Evolutionary conservation across 2,113 vertebrate species (phyloP).

Genomic region (Electrona antarctica): DNA sequence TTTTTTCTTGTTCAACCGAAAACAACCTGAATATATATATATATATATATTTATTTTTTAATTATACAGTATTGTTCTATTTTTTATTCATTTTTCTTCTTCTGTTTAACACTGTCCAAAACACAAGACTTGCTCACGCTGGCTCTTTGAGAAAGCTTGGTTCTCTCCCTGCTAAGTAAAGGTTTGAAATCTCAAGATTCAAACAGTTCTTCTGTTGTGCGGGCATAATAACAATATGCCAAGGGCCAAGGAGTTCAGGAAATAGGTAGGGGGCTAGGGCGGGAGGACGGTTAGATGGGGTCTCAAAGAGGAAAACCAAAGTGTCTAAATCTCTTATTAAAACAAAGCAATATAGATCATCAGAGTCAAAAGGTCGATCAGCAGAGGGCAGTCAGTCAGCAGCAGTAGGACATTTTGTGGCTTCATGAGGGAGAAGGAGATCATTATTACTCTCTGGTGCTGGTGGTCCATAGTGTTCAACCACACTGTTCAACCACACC

Average conservation of each 20-base stretch:
- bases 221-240: constrained; percentile 64
- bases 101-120: constrained; percentile 58
- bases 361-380: constrained; percentile 47
- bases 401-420: constrained; percentile 73
- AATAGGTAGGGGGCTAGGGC: background rate
- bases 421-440: constrained; percentile 51
- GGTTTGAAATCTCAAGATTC: constrained; percentile 65
- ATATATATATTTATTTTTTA: constrained; percentile 27
- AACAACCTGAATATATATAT: constrained; percentile 65
- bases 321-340: background rate
- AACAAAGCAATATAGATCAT: constrained; percentile 1
- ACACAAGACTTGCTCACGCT: constrained; percentile 55
- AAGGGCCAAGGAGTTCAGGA: background rate
- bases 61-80: constrained; percentile 62
- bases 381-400: constrained; percentile 70
- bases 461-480: constrained; percentile 38
- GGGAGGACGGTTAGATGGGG: background rate
- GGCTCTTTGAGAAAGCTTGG: constrained; percentile 59
- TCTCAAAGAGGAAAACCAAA: background rate
- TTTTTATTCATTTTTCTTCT: constrained; percentile 26
- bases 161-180: constrained; percentile 65
- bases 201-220: constrained; percentile 67
- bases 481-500: constrained; percentile 29
- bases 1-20: constrained; percentile 65
- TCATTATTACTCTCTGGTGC: constrained; percentile 36